Evolutionary conservation across 2,797 vertebrate species (phyloP).

Genomic region (Sebastes hubbsi): DNA sequence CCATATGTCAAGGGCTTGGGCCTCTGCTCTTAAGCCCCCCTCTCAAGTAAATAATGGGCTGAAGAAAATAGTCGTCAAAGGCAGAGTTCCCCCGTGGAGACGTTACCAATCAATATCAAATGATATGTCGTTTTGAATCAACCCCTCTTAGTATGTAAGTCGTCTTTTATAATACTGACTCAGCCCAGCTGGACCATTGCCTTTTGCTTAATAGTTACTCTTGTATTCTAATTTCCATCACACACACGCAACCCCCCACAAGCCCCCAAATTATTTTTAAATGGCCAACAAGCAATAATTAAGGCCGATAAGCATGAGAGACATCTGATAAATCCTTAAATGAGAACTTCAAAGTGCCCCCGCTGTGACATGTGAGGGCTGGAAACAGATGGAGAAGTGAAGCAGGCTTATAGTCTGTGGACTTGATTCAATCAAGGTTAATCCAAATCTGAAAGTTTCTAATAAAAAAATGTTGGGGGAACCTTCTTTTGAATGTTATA

Average conservation of each 20-base stretch:
- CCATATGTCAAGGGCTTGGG: constrained; percentile 55
- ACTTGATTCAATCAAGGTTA: constrained; percentile 40
- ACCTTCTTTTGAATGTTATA: constrained; percentile 15
- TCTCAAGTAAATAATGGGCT: constrained; percentile 47
- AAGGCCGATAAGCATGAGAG: constrained; percentile 50
- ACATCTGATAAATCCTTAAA: constrained; percentile 64
- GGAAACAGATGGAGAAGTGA: constrained; percentile 56
- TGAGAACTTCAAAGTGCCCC: constrained; percentile 54
- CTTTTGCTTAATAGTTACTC: constrained; percentile 29
- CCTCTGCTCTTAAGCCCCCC: constrained; percentile 23
- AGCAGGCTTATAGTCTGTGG: constrained; percentile 18
- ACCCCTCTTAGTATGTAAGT: constrained; percentile 16
- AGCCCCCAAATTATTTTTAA: constrained; percentile 42
- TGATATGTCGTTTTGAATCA: constrained; percentile 44
- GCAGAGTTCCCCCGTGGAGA: constrained; percentile 20
- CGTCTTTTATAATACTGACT: constrained; percentile 32
- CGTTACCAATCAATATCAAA: constrained; percentile 53
- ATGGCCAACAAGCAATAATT: constrained; percentile 58
- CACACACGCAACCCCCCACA: not conserved
- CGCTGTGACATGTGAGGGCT: constrained; percentile 57
- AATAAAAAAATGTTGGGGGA: not conserved
- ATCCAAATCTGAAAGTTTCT: constrained; percentile 43
- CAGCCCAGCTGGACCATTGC: constrained; percentile 41
- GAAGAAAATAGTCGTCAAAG: constrained; percentile 49
- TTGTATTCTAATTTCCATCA: constrained; percentile 43